A percentile compares a stretch with the other conserved stretches of the same genome.
Conservation (phyloP, 2,797 vertebrate genomes). For the Semotilus atromaculatus region DNA sequence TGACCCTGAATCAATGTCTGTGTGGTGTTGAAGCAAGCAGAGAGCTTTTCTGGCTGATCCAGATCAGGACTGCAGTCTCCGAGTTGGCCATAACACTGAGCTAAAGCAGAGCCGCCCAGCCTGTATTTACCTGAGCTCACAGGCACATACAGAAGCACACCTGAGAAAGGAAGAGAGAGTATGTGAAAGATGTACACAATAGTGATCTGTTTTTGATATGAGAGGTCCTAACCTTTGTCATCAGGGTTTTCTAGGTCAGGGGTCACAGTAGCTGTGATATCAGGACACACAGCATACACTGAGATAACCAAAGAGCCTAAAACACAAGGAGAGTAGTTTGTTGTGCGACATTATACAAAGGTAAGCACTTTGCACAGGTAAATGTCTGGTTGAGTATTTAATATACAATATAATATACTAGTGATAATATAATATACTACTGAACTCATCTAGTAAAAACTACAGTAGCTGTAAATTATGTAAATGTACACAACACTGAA, state of each 20-base stretch:
- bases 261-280: conserved; percentile 90
- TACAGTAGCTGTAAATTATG: neutral
- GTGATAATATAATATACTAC: no score
- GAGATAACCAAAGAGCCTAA: conserved; percentile 92
- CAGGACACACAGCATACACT: conserved; percentile 89
- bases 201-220: neutral
- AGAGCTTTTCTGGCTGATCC: conserved; percentile 79
- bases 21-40: conserved; percentile 83
- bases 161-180: conserved; percentile 67
- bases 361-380: neutral
- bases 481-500: neutral
- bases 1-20: conserved; percentile 85
- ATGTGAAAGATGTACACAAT: neutral
- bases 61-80: conserved; percentile 86
- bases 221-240: conserved; percentile 77
- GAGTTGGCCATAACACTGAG: conserved; percentile 89
- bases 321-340: neutral
- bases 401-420: neutral
- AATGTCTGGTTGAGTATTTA: neutral
- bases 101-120: conserved; percentile 88
- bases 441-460: neutral
- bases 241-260: conserved; percentile 89
- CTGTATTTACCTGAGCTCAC: conserved; percentile 81
- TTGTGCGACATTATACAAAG: neutral
- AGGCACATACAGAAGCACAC: conserved; percentile 85